phyloP scores from a whole-genome alignment of 2,888 invertebrate species.

The Drosophila conformis region DNA sequence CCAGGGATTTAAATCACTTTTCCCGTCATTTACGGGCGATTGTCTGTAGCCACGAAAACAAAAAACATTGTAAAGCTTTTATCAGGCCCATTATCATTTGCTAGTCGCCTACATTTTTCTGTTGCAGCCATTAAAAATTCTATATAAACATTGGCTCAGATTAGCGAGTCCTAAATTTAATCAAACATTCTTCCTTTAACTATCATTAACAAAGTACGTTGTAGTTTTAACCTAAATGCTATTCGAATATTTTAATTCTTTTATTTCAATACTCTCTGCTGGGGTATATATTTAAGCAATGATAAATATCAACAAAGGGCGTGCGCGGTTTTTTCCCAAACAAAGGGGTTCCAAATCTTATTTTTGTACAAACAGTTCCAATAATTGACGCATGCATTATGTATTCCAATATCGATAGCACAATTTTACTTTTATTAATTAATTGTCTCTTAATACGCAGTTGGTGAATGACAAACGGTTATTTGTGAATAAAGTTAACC shows the following conservation, averaged over 20 bases:
- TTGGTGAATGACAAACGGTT: not conserved
- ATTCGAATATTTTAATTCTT: not conserved
- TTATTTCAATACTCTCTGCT: not conserved
- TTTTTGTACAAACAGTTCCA: not conserved
- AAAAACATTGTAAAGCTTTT: conserved; percentile 78
- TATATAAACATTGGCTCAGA: conserved; percentile 6
- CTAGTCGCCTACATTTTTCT: conserved; percentile 11
- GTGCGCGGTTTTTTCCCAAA: not conserved
- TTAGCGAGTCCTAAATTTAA: not conserved
- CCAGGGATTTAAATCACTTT: conserved; percentile 62
- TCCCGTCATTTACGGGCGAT: conserved; percentile 37
- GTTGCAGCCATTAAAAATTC: conserved; percentile 20
- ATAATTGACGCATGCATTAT: not conserved
- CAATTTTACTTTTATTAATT: not conserved
- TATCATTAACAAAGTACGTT: not conserved
- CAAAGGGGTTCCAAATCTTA: not conserved
- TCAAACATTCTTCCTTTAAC: not conserved
- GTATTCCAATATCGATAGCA: not conserved
- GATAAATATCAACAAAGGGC: not conserved
- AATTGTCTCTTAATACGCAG: not conserved
- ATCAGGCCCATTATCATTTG: conserved; percentile 67
- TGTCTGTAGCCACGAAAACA: conserved; percentile 45
- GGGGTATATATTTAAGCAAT: not conserved
- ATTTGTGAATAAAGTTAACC: not conserved
- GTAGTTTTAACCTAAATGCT: not conserved